Base-by-base conservation (phyloP, 2,888 invertebrate species). In the Drosophila fulvimacula region DNA sequence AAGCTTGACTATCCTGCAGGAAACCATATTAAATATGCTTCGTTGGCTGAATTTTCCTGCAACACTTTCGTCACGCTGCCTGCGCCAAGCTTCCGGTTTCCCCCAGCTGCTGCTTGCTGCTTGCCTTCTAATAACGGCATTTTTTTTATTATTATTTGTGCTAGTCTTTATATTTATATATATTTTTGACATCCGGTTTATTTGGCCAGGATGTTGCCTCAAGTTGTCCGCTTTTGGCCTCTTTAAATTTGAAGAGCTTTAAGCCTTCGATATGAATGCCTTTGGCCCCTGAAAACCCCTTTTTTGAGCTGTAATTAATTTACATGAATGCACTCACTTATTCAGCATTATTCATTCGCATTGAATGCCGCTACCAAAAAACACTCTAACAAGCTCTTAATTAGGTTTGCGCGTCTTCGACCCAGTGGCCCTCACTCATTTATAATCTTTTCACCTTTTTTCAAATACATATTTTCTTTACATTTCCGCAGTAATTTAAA, bases 151-250 rank as follows among this genome's bases (percentile, higher is more conserved):
- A 60, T 82, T 65, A 75, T 71, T 86, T 73, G 66, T 86, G 64
- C 71, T 9, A 39, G 10, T 73, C 61, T 64, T 70, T 69, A 27
- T 27, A 44, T 44, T 24, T 41, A 7, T 80, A 85, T 82, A 88
- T 73, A 76, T 83, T 65, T 66, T 76, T 70, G 42, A 69, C 69
- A 81, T 83, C 82, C 88, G 84, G 73, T 57, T 81, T 63, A 75
- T 81, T 83, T 88, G 65, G 53, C 64, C 75, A 72, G 88, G 74
- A 83, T 78, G 88, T 80, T 81, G 65, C 69, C 69, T 61, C 52
- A 49, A 78, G 66, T 56, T 34, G 41, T 17, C n/a, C 41, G 74
- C 51, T 39, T 59, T 46, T 32, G 27, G 27, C 32, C n/a, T 32
- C 76, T 76, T 60, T 56, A 32, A 71, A 58, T 71, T 49, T 63